These are phyloP conservation scores for Motacilla tschutschensis DNA, from an alignment of 2,113 vertebrate species.

Conservation along the genomic window DNA sequence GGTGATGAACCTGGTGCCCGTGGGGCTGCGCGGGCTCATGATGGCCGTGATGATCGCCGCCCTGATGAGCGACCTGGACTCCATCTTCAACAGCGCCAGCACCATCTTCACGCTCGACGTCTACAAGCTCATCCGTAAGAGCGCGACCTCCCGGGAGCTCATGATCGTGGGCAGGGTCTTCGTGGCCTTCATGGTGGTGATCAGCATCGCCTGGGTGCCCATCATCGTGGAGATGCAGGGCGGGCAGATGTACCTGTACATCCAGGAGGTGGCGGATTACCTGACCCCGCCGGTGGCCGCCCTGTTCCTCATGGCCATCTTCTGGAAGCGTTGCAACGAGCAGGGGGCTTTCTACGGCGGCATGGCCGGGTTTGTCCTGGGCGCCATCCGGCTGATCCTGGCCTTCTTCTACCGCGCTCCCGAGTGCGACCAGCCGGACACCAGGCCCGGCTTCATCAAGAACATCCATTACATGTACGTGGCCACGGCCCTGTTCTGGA, in stretches of 20 bases:
- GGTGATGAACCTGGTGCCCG: conserved; percentile 93
- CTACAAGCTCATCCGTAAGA: conserved; percentile 85
- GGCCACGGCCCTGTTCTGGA: conserved; percentile 91
- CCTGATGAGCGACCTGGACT: conserved; percentile 97
- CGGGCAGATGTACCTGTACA: conserved; percentile 97
- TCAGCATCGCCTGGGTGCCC: conserved; percentile 97
- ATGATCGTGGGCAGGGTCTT: conserved; percentile 91
- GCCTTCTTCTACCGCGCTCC: conserved; percentile 91
- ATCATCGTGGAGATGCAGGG: conserved; percentile 98
- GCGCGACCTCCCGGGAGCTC: conserved; percentile 86
- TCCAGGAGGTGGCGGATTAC: conserved; percentile 96
- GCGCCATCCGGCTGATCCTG: conserved; percentile 81
- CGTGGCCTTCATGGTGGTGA: conserved; percentile 91
- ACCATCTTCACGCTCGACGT: conserved; percentile 97
- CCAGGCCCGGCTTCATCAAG: conserved; percentile 86
- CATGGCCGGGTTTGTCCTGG: conserved; percentile 88
- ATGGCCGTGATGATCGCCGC: conserved; percentile 99
- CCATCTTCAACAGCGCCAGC: conserved; percentile 97
- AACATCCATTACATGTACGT: conserved; percentile 95
- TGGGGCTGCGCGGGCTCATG: conserved; percentile 95
- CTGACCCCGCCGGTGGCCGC: conserved; percentile 94
- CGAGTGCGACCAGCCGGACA: conserved; percentile 87
- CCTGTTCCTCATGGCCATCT: conserved; percentile 92
- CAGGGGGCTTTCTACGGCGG: conserved; percentile 94
- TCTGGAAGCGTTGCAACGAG: conserved; percentile 95